Evolutionary conservation across 2,888 invertebrate species (phyloP), one percentile per base, ranked within the genome.

Genomic region (Tipula vernalis): DNA sequence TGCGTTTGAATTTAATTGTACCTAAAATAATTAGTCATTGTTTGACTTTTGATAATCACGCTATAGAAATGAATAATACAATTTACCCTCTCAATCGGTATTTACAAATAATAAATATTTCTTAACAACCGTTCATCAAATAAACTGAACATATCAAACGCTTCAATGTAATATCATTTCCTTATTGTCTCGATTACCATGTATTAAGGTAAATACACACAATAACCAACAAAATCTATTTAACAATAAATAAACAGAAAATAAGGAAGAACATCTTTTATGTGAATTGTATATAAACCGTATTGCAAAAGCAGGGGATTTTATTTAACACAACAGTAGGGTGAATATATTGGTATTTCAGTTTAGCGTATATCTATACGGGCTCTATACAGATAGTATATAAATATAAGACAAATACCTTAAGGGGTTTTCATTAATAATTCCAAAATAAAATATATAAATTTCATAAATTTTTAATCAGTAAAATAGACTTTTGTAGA

Each of bases 391-490:
- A 51, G 51, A 51, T 18, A 28, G 28, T 28, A 28, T 28, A 51
- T 51, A 51, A 51, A 51, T 51, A 71, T 18, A 71, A 71, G 71
- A 71, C 71, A 71, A 28, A 71, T 71, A 71, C 71, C 71, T 71
- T 71, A 71, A 71, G 71, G 71, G 71, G 28, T 71, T 71, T 71
- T 71, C 71, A 71, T 71, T 71, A 71, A 71, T 71, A 71, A 71
- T 71, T 71, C 71, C 71, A 28, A 71, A 71, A 71, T 71, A 71
- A 71, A 71, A 71, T 71, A 28, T 71, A 71, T 71, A 71, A 71
- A 71, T 71, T 71, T 71, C 71, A 71, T 71, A 71, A 71, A 71
- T 71, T 71, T 71, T 71, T 71, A 71, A 71, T 71, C 71, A 71
- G 28, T 28, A 28, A 71, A 71, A 71, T 71, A 57, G 51, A 57